phyloP scores from a whole-genome alignment of 2,797 vertebrate species.

The Anabacerthia variegaticeps region DNA sequence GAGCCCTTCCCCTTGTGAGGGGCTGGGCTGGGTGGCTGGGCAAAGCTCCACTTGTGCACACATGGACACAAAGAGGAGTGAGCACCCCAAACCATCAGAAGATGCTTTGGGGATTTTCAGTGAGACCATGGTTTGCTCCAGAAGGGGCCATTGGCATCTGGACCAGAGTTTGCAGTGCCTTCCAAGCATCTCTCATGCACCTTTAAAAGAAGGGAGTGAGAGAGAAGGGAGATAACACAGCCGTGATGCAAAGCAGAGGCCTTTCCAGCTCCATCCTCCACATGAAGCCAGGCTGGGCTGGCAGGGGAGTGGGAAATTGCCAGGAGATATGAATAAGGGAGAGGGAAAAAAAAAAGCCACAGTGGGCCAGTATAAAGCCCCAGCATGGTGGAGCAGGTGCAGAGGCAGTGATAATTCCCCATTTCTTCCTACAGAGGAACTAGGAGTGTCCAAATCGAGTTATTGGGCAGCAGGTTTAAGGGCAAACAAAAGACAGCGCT shows the following conservation, averaged over 20 bases:
- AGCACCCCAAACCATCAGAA: neutral
- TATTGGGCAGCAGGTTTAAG: neutral
- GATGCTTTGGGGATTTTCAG: neutral
- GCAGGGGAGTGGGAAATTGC: neutral
- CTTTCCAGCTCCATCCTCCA: neutral
- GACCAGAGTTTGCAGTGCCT: fast-evolving
- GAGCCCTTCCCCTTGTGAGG: neutral
- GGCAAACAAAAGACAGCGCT: neutral
- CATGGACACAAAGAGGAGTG: fast-evolving
- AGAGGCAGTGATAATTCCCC: slow-evolving; percentile 22
- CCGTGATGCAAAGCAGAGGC: neutral
- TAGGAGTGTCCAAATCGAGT: slow-evolving; percentile 30
- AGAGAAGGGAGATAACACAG: neutral
- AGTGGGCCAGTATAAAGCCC: neutral
- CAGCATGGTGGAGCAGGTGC: slow-evolving; percentile 28
- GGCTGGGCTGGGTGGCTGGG: neutral
- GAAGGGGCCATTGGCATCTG: neutral
- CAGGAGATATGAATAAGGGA: neutral
- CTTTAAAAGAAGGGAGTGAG: neutral
- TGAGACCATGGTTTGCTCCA: neutral
- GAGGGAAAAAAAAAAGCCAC: neutral
- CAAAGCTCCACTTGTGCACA: neutral
- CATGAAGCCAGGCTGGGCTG: neutral
- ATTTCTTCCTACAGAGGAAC: neutral
- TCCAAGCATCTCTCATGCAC: neutral